phyloP scores from a whole-genome alignment of 2,797 vertebrate species.

The Alauda arvensis region DNA sequence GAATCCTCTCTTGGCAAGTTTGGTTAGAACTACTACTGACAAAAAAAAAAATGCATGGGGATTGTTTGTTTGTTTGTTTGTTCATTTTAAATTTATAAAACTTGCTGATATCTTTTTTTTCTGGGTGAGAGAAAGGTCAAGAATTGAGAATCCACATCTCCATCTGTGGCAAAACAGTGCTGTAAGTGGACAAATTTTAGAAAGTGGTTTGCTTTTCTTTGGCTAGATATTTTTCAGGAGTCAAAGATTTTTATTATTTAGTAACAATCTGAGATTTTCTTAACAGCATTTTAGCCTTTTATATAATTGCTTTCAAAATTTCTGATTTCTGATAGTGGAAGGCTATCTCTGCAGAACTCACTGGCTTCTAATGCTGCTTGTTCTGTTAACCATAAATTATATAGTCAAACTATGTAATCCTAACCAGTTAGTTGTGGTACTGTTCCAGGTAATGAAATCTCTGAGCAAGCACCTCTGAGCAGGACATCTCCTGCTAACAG shows the following conservation, averaged over 20 bases:
- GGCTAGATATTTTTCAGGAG: neutral
- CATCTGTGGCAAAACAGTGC: neutral
- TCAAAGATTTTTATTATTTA: neutral
- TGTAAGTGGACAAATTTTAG: neutral
- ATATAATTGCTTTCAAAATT: neutral
- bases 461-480: neutral
- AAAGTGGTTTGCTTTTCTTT: neutral
- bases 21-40: neutral
- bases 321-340: neutral
- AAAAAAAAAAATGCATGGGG: neutral
- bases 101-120: neutral
- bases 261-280: neutral
- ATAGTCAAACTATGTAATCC: neutral
- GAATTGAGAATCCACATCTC: neutral
- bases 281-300: neutral
- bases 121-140: neutral
- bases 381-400: neutral
- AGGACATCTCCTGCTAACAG: neutral
- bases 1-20: neutral
- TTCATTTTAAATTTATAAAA: neutral
- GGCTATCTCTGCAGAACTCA: neutral
- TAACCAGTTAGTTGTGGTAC: neutral
- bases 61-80: too few species aligned
- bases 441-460: neutral
- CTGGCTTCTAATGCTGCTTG: neutral